These are phyloP conservation scores for Drosophila virilis DNA, from an alignment of 1,140 invertebrate species.

Conservation along the genomic window DNA sequence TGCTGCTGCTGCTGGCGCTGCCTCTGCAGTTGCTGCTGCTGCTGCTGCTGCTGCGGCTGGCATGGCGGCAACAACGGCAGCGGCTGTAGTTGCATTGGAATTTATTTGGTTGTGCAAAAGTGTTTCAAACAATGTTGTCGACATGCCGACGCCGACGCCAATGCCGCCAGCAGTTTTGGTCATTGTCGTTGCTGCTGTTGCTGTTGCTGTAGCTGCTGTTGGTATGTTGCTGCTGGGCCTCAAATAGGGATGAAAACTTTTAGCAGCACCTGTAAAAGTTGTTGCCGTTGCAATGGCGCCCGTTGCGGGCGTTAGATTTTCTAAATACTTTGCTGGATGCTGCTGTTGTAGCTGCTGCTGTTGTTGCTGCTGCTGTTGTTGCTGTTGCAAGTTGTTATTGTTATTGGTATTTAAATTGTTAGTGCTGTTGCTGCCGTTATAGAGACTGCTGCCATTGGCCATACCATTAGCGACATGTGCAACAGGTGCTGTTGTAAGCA, in stretches of 20 bases:
- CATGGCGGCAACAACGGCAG: conserved; percentile 18
- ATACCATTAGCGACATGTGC: conserved; percentile 75
- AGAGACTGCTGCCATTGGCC: conserved; percentile 65
- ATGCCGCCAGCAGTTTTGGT: conserved; percentile 44
- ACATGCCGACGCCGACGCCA: conserved; percentile 51
- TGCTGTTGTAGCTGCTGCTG: conserved; percentile 48
- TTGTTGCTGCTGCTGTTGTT: conserved; percentile 1
- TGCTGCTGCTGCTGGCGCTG: conserved; percentile 31
- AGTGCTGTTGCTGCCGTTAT: conserved; percentile 58
- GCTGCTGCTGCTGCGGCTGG: conserved; percentile 38
- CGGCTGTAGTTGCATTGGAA: conserved; percentile 67
- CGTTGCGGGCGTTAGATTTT: conserved; percentile 62
- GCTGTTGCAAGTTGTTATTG: conserved; percentile 63
- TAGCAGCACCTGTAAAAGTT: conserved; percentile 72
- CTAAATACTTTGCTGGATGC: conserved; percentile 66
- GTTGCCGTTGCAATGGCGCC: conserved; percentile 71
- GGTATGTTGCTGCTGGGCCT: conserved; percentile 59
- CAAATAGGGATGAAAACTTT: conserved; percentile 82
- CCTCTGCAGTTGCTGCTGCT: conserved; percentile 37
- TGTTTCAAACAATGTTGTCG: conserved; percentile 82
- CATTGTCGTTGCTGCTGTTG: conserved; percentile 37
- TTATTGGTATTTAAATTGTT: conserved; percentile 82
- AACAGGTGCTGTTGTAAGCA: conserved; percentile 73
- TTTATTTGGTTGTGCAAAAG: conserved; percentile 83
- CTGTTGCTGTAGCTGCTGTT: conserved; percentile 37